Conservation (phyloP, 2,113 vertebrate genomes). For the Petaurus breviceps region DNA sequence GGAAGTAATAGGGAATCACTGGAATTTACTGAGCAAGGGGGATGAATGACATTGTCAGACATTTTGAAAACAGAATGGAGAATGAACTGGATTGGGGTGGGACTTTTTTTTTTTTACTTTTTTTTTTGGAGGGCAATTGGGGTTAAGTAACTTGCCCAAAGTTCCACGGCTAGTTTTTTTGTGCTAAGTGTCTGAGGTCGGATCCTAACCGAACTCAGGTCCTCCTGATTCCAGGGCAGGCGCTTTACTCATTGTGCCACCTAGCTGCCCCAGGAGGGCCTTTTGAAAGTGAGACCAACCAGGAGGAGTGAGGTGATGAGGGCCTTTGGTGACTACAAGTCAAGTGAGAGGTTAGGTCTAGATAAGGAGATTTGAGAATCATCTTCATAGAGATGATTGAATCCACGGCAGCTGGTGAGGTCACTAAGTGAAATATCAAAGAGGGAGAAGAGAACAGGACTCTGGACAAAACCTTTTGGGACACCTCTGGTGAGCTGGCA, state of each 20-base stretch:
- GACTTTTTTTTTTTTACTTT: too few species aligned
- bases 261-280: too few species aligned
- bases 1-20: neutral
- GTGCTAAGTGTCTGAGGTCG: too few species aligned
- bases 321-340: neutral
- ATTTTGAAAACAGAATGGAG: neutral
- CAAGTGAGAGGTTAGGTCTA: neutral
- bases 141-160: too few species aligned
- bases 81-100: neutral
- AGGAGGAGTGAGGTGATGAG: neutral
- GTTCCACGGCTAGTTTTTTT: too few species aligned
- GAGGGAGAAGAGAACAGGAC: neutral
- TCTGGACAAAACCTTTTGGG: neutral
- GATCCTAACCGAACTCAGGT: too few species aligned
- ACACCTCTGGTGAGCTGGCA: neutral
- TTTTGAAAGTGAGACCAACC: neutral
- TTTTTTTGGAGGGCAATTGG: too few species aligned
- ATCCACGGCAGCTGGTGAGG: neutral
- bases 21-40: neutral
- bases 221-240: too few species aligned
- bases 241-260: too few species aligned
- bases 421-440: neutral
- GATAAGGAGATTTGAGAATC: neutral
- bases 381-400: neutral
- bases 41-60: neutral